Evolutionary conservation across 2,113 vertebrate species (phyloP).

Genomic region (Himantopus leucocephalus): DNA sequence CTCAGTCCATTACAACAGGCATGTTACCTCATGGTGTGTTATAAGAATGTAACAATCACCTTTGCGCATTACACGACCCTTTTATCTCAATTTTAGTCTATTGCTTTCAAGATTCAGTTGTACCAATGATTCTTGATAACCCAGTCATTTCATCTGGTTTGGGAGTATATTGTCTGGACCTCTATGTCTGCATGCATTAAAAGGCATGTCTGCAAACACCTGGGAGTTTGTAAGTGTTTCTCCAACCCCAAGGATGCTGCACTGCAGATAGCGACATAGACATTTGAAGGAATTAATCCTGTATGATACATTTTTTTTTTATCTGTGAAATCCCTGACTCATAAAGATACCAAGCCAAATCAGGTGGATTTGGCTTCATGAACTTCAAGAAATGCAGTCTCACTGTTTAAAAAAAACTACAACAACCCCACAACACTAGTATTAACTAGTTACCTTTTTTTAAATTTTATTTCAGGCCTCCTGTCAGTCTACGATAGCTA

Average conservation of each 20-base stretch:
- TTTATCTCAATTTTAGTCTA: neutral
- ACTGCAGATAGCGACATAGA: neutral
- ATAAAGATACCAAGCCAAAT: neutral
- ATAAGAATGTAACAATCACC: rapidly evolving
- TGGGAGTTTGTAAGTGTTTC: neutral
- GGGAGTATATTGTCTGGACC: neutral
- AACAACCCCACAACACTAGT: neutral
- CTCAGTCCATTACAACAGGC: neutral
- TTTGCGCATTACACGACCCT: neutral
- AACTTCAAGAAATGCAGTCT: neutral
- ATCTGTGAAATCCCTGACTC: neutral
- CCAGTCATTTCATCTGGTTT: neutral
- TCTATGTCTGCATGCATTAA: neutral
- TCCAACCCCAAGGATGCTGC: neutral
- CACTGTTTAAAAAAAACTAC: neutral
- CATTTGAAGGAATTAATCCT: neutral
- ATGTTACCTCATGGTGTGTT: neutral
- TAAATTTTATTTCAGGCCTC: neutral
- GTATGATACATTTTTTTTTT: no score
- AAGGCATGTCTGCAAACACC: neutral
- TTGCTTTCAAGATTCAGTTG: neutral
- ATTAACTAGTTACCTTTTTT: neutral
- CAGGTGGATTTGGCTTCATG: neutral
- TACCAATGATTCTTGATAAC: neutral
- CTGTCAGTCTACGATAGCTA: neutral